Base-by-base conservation (phyloP, 2,888 invertebrate species). In the Disparrhopalites patrizii region DNA sequence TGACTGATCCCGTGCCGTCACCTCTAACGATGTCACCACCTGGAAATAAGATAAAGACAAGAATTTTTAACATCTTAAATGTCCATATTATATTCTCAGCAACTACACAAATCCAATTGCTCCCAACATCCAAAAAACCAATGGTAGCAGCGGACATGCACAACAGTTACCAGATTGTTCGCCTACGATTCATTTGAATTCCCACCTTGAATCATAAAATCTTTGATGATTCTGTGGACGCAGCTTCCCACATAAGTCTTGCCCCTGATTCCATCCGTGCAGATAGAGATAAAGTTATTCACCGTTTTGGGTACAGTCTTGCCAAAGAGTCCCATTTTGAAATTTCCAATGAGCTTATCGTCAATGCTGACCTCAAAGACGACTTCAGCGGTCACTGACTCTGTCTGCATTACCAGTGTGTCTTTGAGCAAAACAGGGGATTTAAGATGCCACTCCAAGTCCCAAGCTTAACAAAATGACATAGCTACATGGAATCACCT, bases 121-220 rank as follows among this genome's bases (percentile, higher is more conserved):
- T n/a, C n/a, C n/a, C n/a, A n/a, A n/a, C n/a, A n/a, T n/a, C n/a
- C n/a, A n/a, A n/a, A n/a, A n/a, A n/a, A n/a, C n/a, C n/a, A n/a
- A n/a, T n/a, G n/a, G n/a, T n/a, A n/a, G n/a, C n/a, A n/a, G n/a
- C n/a, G n/a, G n/a, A n/a, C n/a, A n/a, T n/a, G n/a, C n/a, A n/a
- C n/a, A n/a, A n/a, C n/a, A n/a, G n/a, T n/a, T n/a, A n/a, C n/a
- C n/a, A n/a, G n/a, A n/a, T n/a, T n/a, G n/a, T n/a, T n/a, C n/a
- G n/a, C n/a, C n/a, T n/a, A n/a, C n/a, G n/a, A n/a, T n/a, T n/a
- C n/a, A n/a, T n/a, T n/a, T n/a, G n/a, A n/a, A n/a, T n/a, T n/a
- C n/a, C n/a, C 77, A 90, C 92, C 94, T 85, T 95, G 94, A 76
- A 96, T 87, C 87, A 95, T 91, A 79, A 95, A 94, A 73, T 90